Evolutionary conservation across 53 echinoderm and acorn worm genomes (phyloP).

Genomic region (Actinopyga echinites): DNA sequence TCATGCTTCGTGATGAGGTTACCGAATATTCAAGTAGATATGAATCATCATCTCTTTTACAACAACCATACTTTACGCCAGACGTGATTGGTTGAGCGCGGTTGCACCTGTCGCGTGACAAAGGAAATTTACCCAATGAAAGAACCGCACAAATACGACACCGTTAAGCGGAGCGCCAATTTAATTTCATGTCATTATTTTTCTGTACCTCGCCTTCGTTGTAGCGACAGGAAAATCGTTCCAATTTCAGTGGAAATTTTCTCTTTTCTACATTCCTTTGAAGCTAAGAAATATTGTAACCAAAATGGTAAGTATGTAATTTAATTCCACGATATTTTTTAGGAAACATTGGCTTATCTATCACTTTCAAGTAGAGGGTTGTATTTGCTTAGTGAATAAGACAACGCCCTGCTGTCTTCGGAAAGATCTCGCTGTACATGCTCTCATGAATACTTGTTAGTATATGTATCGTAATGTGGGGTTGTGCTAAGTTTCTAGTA

Average conservation of each 20-base stretch:
- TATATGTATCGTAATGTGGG: too few relatives aligned
- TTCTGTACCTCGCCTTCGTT: slow-evolving; percentile 38
- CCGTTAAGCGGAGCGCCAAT: slow-evolving; percentile 13
- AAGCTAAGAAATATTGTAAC: background rate
- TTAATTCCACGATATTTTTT: background rate
- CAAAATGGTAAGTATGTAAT: slow-evolving; percentile 25
- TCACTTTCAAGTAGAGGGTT: too few relatives aligned
- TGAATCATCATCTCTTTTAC: background rate
- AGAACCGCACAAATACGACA: background rate
- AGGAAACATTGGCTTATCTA: background rate
- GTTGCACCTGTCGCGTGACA: slow-evolving; percentile 9
- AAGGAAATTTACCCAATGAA: slow-evolving; percentile 19
- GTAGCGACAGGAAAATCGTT: slow-evolving; percentile 31
- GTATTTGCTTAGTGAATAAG: too few relatives aligned
- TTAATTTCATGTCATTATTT: slow-evolving; percentile 45
- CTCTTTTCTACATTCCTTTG: background rate
- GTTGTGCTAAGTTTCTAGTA: too few relatives aligned
- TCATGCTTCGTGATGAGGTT: background rate
- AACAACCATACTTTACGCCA: background rate
- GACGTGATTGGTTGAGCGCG: slow-evolving; percentile 15
- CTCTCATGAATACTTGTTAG: too few relatives aligned
- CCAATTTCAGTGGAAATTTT: background rate
- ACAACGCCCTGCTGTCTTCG: too few relatives aligned
- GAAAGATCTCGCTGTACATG: too few relatives aligned
- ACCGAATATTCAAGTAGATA: slow-evolving; percentile 11